A percentile compares a stretch with the other conserved stretches of the same genome.
These are phyloP conservation scores for Trichogramma pretiosum DNA, from an alignment of 1,140 invertebrate genomes.

Conservation along the genomic window DNA sequence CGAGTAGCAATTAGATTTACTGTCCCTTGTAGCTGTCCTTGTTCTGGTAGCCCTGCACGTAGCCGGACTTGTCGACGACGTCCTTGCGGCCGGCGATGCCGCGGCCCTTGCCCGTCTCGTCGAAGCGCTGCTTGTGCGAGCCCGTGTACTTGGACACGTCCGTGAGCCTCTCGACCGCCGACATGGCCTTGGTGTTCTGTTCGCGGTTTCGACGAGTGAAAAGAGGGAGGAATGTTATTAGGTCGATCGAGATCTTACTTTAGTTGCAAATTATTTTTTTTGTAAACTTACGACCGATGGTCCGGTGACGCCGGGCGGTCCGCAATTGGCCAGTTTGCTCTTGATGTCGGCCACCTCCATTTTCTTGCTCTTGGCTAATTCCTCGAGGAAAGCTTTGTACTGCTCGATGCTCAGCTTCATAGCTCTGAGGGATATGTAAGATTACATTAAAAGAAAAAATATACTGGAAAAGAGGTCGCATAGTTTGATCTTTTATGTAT, in stretches of 20 bases:
- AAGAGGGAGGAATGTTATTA: too few relatives aligned
- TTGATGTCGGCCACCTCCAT: slow-evolving; percentile 65
- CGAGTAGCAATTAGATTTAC: too few relatives aligned
- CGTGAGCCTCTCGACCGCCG: slow-evolving; percentile 77
- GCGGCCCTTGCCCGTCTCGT: slow-evolving; percentile 77
- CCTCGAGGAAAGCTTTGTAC: slow-evolving; percentile 74
- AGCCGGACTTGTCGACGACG: slow-evolving; percentile 67
- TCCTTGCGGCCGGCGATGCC: slow-evolving; percentile 80
- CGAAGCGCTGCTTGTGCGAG: slow-evolving; percentile 82
- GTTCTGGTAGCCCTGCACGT: slow-evolving; percentile 81
- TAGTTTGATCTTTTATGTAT: too few relatives aligned
- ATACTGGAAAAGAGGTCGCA: too few relatives aligned
- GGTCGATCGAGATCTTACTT: neutral
- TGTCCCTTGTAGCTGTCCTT: slow-evolving; percentile 61
- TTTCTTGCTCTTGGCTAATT: slow-evolving; percentile 72
- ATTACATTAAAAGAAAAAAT: too few relatives aligned
- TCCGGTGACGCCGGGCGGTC: slow-evolving; percentile 56
- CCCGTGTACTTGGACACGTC: slow-evolving; percentile 86
- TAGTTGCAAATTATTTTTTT: neutral
- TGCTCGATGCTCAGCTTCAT: slow-evolving; percentile 63
- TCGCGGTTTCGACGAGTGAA: too few relatives aligned
- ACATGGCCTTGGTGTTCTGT: slow-evolving; percentile 45
- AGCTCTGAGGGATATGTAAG: slow-evolving; percentile 38
- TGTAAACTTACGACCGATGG: slow-evolving; percentile 38
- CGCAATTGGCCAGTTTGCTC: slow-evolving; percentile 66